Percentiles rank a stretch among this genome's conserved stretches.
Conservation (phyloP, 2,797 vertebrate genomes). For the Spinus olivaceus region DNA sequence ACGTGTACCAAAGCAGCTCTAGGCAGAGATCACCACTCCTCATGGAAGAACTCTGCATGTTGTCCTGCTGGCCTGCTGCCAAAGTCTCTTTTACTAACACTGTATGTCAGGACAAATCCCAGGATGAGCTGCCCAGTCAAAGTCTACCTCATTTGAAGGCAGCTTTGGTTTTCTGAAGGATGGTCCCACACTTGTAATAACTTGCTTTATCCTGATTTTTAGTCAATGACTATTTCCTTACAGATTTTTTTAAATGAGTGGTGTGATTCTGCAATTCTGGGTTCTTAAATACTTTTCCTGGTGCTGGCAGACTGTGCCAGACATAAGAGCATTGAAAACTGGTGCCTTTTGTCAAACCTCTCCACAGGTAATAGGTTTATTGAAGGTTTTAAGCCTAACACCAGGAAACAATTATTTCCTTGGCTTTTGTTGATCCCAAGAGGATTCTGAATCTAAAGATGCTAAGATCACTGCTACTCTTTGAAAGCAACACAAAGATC, state of each 20-base stretch:
- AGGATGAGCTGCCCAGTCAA: not conserved
- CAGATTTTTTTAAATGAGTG: not conserved
- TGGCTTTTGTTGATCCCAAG: not conserved
- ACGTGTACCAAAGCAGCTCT: not conserved
- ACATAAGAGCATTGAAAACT: not conserved
- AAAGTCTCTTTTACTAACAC: not conserved
- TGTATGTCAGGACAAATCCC: not conserved
- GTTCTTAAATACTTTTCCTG: not conserved
- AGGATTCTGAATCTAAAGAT: not conserved
- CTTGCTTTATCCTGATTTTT: not conserved
- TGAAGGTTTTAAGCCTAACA: not conserved
- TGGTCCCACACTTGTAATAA: not conserved
- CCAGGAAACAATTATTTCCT: not conserved
- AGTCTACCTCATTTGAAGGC: not conserved
- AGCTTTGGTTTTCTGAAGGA: constrained; percentile 19
- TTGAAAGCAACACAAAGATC: not conserved
- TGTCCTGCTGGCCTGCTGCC: not conserved
- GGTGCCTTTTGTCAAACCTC: not conserved
- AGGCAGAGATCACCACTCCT: not conserved
- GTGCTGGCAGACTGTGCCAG: not conserved
- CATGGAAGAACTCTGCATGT: rapidly evolving
- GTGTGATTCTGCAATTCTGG: not conserved
- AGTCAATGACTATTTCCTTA: not conserved
- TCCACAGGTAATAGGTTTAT: not conserved
- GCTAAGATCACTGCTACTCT: not conserved